Evolutionary conservation across 2,797 vertebrate species (phyloP).

Genomic region (Morelia viridis): DNA sequence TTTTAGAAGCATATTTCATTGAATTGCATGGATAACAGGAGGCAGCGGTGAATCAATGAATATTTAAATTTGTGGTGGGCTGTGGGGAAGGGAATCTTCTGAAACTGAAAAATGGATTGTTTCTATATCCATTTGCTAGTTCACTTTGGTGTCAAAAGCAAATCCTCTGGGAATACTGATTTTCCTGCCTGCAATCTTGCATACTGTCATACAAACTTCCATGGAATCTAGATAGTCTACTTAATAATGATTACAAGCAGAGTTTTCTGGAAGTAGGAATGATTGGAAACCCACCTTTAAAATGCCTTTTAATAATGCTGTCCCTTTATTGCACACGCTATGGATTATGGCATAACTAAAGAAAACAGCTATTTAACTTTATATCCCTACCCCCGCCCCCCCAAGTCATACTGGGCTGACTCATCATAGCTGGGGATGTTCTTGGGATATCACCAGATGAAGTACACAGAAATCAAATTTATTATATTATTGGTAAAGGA

Average conservation of each 20-base stretch:
- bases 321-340: not conserved
- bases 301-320: not conserved
- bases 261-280: not conserved
- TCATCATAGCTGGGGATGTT: not conserved
- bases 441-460: not conserved
- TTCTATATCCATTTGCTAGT: constrained; percentile 44
- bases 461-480: not conserved
- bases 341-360: not conserved
- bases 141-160: constrained; percentile 27
- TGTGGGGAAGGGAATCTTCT: constrained; percentile 20
- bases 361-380: not conserved
- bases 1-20: constrained; percentile 43
- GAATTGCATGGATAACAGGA: constrained; percentile 46
- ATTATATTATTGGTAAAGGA: not conserved
- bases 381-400: not conserved
- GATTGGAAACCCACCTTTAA: not conserved
- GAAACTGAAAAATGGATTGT: constrained; percentile 50
- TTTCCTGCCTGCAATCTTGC: constrained; percentile 5
- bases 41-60: constrained; percentile 30
- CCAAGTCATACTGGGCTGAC: not conserved
- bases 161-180: constrained; percentile 14
- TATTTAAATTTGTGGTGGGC: constrained; percentile 35
- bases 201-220: not conserved
- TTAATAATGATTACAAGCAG: not conserved
- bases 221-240: not conserved